Conservation (phyloP, 2,113 vertebrate genomes). For the Tyrannus savana region DNA sequence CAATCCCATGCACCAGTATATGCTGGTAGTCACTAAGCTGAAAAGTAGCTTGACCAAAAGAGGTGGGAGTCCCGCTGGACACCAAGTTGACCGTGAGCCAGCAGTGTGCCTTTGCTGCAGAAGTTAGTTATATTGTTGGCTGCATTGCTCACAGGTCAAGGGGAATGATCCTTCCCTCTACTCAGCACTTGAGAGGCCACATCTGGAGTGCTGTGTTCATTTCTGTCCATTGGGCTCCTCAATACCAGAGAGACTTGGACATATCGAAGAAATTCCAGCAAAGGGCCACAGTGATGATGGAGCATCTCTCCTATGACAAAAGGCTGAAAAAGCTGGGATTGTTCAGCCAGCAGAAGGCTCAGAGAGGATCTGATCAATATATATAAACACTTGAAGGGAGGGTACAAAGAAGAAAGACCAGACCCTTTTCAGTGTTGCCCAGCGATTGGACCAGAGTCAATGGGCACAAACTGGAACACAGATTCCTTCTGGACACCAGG, state of each 20-base stretch:
- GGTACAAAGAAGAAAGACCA: neutral
- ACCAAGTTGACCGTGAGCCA: neutral
- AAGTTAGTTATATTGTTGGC: neutral
- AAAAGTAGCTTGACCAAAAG: neutral
- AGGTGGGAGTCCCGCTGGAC: neutral
- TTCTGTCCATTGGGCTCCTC: neutral
- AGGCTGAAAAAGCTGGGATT: neutral
- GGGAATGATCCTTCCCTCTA: neutral
- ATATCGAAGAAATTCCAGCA: neutral
- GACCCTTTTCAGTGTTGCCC: neutral
- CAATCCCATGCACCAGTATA: neutral
- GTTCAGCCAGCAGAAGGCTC: neutral
- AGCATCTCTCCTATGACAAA: neutral
- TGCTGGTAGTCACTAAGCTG: neutral
- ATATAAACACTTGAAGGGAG: neutral
- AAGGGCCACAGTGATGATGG: neutral
- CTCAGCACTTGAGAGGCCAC: neutral
- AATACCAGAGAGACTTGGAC: neutral
- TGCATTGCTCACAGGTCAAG: fast-evolving
- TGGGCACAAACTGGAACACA: neutral
- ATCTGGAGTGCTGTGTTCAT: neutral
- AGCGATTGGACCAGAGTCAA: neutral
- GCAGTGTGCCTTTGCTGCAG: neutral
- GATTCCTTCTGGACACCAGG: neutral
- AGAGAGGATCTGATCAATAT: neutral